Evolutionary conservation across 2,888 invertebrate genomes (phyloP).

Genomic region (Nephrotoma appendiculata): DNA sequence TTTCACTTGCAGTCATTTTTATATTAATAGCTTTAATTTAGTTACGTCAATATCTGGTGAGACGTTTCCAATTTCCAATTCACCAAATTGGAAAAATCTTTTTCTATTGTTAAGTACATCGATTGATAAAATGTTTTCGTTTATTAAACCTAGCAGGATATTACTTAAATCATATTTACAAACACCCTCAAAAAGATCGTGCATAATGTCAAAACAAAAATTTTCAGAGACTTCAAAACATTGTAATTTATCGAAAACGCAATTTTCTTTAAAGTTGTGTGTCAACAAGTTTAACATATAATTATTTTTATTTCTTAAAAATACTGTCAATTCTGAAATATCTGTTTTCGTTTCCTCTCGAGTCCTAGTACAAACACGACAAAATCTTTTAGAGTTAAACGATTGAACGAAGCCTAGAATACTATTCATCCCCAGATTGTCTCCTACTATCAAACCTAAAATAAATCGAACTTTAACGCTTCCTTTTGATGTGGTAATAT

Average conservation of each 20-base stretch:
- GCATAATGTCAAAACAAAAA: constrained; percentile 16
- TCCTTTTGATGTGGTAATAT: neutral
- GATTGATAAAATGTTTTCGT: constrained; percentile 11
- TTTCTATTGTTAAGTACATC: constrained; percentile 13
- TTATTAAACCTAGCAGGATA: constrained; percentile 6
- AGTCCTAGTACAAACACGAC: constrained; percentile 5
- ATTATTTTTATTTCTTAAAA: constrained; percentile 11
- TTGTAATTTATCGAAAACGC: neutral
- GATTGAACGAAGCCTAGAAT: constrained; percentile 14
- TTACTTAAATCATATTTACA: constrained; percentile 13
- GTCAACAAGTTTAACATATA: constrained; percentile 10
- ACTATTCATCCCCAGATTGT: constrained; percentile 16
- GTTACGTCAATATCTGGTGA: constrained; percentile 7
- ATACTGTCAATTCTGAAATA: neutral
- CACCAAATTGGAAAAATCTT: constrained; percentile 13
- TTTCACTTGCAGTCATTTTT: constrained; percentile 14
- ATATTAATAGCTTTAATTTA: constrained; percentile 11
- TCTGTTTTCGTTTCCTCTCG: constrained; percentile 11
- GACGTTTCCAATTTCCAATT: constrained; percentile 13
- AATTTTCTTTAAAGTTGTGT: constrained; percentile 13
- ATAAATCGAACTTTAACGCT: constrained; percentile 13
- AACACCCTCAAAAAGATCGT: constrained; percentile 9
- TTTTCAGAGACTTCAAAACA: constrained; percentile 8
- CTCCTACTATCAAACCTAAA: constrained; percentile 15
- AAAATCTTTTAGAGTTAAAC: constrained; percentile 12